Base-by-base conservation (phyloP, 2,888 invertebrate genomes). In the Lithophane leautieri region DNA sequence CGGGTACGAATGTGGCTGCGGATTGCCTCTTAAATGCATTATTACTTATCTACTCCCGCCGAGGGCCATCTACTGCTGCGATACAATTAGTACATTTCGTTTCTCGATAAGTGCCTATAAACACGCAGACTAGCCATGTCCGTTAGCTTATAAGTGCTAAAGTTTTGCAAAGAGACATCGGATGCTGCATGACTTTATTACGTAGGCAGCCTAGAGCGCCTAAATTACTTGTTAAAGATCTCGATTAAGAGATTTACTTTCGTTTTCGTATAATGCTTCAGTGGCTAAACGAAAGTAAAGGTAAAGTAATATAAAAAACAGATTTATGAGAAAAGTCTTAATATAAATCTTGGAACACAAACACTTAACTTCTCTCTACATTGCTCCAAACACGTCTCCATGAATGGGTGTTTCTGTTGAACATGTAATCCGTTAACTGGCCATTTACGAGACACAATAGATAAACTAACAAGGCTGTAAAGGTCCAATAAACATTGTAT, bases 1-100 rank as follows among this genome's bases (percentile, higher is more conserved):
- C 86, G 83, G 89, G 87, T 76, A 80, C 82, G 89, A 91, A 91
- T 90, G 90, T 90, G 89, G 81, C 81, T 70, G 84, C 81, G 86
- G 91, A 92, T 91, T 87, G 92, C 90, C 90, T 88, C 90, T 92
- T 92, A 92, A 92, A 89, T 91, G 90, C 90, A 89, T 92, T 92
- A 93, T 92, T 93, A 92, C 90, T 91, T 91, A 91, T 91, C 91
- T 90, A 85, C 85, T 79, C 76, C 82, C 81, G 74, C 74, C 78
- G 75, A 79, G 76, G 72, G 79, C 87, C 83, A 84, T 83, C 82
- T 79, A 83, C 84, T 70, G 76, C 72, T 78, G 83, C 88, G 85
- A 86, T 86, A 88, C 88, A 89, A 90, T 92, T 90, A 90, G 88
- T 89, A 86, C 85, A 86, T 84, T 89, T 88, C 85, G 82, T 88